phyloP scores from a whole-genome alignment of 2,113 vertebrate genomes.

The Vicugna pacos region DNA sequence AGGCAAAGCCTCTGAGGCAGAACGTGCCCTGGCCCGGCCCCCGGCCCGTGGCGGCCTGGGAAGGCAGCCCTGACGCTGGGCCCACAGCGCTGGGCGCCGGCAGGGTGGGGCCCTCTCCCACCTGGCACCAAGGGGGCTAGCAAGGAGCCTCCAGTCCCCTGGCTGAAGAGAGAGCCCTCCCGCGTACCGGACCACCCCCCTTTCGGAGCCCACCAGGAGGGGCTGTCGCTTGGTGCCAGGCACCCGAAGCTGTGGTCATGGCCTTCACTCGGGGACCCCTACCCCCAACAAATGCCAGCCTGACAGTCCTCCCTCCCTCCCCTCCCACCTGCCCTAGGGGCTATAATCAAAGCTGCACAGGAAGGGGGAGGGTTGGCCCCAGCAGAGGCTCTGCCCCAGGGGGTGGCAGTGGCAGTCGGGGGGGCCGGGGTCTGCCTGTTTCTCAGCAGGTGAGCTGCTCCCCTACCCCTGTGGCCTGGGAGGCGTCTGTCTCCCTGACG shows the following conservation, averaged over 20 bases:
- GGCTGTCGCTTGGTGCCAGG: not conserved
- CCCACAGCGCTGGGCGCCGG: not conserved
- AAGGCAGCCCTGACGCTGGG: accelerated
- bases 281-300: not conserved
- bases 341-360: not conserved
- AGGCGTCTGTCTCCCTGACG: conserved; percentile 10
- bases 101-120: not conserved
- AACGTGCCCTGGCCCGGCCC: not conserved
- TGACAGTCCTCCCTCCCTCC: too few species aligned
- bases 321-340: accelerated
- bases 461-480: not conserved
- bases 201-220: not conserved
- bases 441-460: not conserved
- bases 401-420: not conserved
- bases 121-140: not conserved
- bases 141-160: accelerated
- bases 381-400: not conserved
- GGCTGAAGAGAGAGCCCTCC: not conserved
- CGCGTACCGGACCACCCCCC: too few species aligned
- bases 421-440: not conserved
- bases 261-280: not conserved
- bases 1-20: conserved; percentile 3
- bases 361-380: not conserved
- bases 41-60: accelerated
- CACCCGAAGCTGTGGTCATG: too few species aligned